phyloP scores from a whole-genome alignment of 2,888 invertebrate genomes.

The Agrilus cyanescens region DNA sequence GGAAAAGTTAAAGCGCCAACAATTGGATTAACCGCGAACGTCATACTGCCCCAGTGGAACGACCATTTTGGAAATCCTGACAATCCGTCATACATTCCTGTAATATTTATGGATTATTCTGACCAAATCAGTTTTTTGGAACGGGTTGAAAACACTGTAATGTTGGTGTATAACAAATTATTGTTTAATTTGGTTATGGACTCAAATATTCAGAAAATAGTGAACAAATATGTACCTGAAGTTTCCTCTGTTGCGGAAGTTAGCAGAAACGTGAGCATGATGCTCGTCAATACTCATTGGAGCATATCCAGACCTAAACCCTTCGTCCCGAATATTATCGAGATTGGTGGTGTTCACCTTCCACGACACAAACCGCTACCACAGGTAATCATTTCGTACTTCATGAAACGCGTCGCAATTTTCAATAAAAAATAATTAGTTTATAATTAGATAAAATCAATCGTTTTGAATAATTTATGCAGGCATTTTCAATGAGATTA shows the following conservation, averaged over 20 bases:
- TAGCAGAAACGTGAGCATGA: slow-evolving; percentile 35
- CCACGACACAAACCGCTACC: slow-evolving; percentile 23
- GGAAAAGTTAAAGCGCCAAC: slow-evolving; percentile 19
- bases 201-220: too few relatives aligned
- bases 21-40: slow-evolving; percentile 42
- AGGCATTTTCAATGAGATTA: too few relatives aligned
- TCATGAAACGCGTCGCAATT: too few relatives aligned
- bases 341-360: slow-evolving; percentile 43
- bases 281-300: slow-evolving; percentile 39
- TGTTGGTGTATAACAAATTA: slow-evolving; percentile 10
- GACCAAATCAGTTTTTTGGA: slow-evolving; percentile 28
- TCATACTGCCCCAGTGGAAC: slow-evolving; percentile 38
- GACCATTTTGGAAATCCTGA: slow-evolving; percentile 39
- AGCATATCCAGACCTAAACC: slow-evolving; percentile 35
- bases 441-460: too few relatives aligned
- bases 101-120: slow-evolving; percentile 33
- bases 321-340: slow-evolving; percentile 37
- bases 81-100: slow-evolving; percentile 38
- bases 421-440: too few relatives aligned
- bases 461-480: too few relatives aligned
- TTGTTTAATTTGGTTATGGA: slow-evolving; percentile 2
- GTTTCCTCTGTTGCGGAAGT: slow-evolving; percentile 22
- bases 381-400: slow-evolving; percentile 13
- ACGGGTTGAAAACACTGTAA: slow-evolving; percentile 35
- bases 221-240: too few relatives aligned